A percentile compares a stretch with the other conserved stretches of the same genome.
Conservation (phyloP, 2,113 vertebrate genomes). For the Puma concolor region DNA sequence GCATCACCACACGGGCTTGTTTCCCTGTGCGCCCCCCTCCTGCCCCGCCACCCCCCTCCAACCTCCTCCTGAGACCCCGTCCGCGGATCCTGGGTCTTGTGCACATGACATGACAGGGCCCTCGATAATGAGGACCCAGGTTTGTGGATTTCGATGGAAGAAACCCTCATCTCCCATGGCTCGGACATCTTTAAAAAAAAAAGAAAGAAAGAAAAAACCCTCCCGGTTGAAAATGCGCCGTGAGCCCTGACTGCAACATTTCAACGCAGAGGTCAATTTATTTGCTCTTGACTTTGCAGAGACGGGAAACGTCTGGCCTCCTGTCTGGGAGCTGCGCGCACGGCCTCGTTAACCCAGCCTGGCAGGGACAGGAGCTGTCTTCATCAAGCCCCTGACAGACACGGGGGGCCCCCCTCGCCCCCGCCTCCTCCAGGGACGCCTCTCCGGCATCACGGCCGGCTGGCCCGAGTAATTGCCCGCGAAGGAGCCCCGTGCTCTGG, state of each 20-base stretch:
- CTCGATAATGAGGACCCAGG: background rate
- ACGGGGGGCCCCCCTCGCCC: background rate
- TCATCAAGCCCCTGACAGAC: background rate
- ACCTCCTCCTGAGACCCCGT: background rate
- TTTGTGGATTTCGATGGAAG: rapidly evolving
- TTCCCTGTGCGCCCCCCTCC: too few relatives aligned
- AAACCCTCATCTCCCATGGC: rapidly evolving
- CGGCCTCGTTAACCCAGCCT: background rate
- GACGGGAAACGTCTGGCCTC: background rate
- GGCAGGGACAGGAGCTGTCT: background rate
- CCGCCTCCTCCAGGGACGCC: background rate
- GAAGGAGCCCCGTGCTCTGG: rapidly evolving
- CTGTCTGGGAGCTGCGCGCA: background rate
- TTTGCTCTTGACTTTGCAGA: background rate
- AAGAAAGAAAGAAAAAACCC: background rate
- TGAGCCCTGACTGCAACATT: background rate
- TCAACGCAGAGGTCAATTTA: background rate
- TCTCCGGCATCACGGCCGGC: rapidly evolving
- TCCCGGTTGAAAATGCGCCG: background rate
- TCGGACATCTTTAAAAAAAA: background rate
- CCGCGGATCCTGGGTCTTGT: rapidly evolving
- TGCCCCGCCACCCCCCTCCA: too few relatives aligned
- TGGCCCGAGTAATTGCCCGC: background rate
- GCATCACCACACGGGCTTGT: background rate
- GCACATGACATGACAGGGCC: background rate